phyloP scores from a whole-genome alignment of 1,140 invertebrate genomes.

The Cepaea nemoralis region DNA sequence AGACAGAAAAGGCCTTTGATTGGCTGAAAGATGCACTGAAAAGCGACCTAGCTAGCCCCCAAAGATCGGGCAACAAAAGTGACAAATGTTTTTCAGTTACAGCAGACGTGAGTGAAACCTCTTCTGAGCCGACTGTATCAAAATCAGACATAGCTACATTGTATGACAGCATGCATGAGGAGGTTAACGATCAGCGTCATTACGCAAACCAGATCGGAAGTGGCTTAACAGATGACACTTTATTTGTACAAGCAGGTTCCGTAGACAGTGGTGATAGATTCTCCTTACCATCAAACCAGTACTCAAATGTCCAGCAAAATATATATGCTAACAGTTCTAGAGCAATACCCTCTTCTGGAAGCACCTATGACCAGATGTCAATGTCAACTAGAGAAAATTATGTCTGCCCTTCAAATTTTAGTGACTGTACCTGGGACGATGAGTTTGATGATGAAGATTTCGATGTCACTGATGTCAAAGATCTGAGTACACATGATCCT shows the following conservation, averaged over 20 bases:
- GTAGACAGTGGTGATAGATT: background rate
- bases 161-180: conserved; percentile 57
- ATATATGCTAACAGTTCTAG: background rate
- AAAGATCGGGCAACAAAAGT: background rate
- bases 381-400: conserved; percentile 7
- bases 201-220: background rate
- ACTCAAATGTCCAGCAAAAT: background rate
- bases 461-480: conserved; percentile 37
- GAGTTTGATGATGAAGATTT: conserved; percentile 44
- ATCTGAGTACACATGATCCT: background rate
- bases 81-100: background rate
- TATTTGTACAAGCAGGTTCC: background rate
- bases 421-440: conserved; percentile 59
- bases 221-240: background rate
- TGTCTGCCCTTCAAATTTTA: conserved; percentile 51
- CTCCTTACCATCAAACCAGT: background rate
- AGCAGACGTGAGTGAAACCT: background rate
- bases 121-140: background rate
- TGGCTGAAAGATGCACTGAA: conserved; percentile 69
- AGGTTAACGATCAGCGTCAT: background rate
- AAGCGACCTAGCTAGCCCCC: conserved; percentile 16
- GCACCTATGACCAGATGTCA: background rate
- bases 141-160: conserved; percentile 22
- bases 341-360: background rate
- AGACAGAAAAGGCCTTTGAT: conserved; percentile 68